Base-by-base conservation (phyloP, 2,113 vertebrate genomes). In the Emberiza fucata region DNA sequence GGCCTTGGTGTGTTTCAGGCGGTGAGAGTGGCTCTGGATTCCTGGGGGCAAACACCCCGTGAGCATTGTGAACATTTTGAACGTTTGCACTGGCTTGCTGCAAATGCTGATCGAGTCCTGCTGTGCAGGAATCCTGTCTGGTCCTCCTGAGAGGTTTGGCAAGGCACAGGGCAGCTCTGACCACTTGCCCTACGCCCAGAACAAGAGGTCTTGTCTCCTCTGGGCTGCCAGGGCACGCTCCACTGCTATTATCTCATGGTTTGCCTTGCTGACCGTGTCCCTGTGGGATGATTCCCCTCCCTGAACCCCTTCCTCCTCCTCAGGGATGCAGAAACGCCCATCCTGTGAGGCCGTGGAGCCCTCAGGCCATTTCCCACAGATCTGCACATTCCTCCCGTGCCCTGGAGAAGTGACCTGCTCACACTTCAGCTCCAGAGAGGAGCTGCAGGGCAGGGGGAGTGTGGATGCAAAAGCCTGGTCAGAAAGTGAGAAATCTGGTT, bases 1-100 rank as follows among this genome's bases (percentile, higher is more conserved):
- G 86, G 92, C 35, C 82, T 92, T 75, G 33, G 25, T 93, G 88
- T 92, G 53, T 90, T 94, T 88, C 44, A 81, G 89, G 53, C 80
- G 79, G 51, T 1, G 48, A 31, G 57, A 65, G 78, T 5, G 87
- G 68, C 45, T 86, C 88, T 92, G 90, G 66, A 87, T 93, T 95
- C 68, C 86, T 14, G 3, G 37, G 35, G n/a, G 66, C 28, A 86
- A 80, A 80, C 8, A 57, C n/a, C 37, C 80, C 3, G 0, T 28
- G 71, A 47, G 35, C 37, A 27, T 88, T 89, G 18, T 25, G 71
- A 44, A 44, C 40, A 28, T 86, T 89, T 29, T 28, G 71, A 50
- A 44, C 39, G 23, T 85, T 89, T 54, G 54, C 31, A n/a, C 29
- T 68, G 60, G 35, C 24, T 71, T 72, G 31, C n/a, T 75, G 71